Evolutionary conservation across 2,113 vertebrate genomes (phyloP), one percentile per base, ranked within the genome.

Genomic region (Campylorhamphus procurvoides): DNA sequence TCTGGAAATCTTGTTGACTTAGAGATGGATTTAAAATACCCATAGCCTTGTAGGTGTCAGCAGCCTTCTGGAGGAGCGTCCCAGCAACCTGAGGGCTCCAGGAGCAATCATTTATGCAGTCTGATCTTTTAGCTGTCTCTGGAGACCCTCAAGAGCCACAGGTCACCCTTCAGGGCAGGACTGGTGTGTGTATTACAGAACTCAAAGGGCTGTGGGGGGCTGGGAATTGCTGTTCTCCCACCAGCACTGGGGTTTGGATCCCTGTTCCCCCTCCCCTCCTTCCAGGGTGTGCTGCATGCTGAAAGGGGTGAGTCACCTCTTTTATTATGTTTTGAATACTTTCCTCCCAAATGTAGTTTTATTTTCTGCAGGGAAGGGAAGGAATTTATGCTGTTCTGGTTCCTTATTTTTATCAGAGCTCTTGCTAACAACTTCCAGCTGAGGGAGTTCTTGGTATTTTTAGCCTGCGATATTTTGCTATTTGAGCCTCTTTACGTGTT

Each of bases 391-490:
- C 82, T 84, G 59, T 80, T 60, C 78, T 90, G 39, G 72, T 95
- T 96, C 82, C 91, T 85, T 93, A 83, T 93, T 97, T 97, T 94
- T 94, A 59, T 93, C 87, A 83, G 87, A 85, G 62, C 33, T 91
- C 78, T 90, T 92, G 81, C 72, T 94, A 94, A 94, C 94, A 84
- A 14, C 90, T 94, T 95, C 92, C 90, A 96, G 91, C 82, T 96
- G 95, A 96, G 95, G 85, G 84, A 97, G 94, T 96, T 94, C 87
- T 93, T 83, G 82, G 6, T 96, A 96, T 90, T 96, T 96, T 96
- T 95, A 95, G 87, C 78, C 29, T 63, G 67, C 86, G 79, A 88
- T 90, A 80, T 63, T 94, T 93, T 90, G 90, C 76, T 86, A 10
- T 90, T 94, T 88, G 85, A 91, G 82, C 78, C 56, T 91, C 74